Percentiles rank a stretch among this genome's conserved stretches.
These are phyloP conservation scores for Lucilia sericata DNA, from an alignment of 1,140 invertebrate species.

Conservation along the genomic window DNA sequence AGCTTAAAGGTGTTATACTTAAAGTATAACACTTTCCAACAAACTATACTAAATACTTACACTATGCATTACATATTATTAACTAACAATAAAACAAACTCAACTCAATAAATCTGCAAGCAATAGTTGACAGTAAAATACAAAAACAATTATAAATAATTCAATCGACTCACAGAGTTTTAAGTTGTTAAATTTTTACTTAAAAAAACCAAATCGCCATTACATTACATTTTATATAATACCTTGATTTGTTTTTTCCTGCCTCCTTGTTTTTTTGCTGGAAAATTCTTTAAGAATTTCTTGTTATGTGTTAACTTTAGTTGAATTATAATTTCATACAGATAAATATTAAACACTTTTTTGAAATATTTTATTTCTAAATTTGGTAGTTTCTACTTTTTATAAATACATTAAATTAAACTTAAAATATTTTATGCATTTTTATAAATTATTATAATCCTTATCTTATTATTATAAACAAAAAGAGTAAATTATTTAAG, in stretches of 20 bases:
- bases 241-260: not conserved
- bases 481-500: not conserved
- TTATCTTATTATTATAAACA: not conserved
- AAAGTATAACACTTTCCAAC: constrained; percentile 10
- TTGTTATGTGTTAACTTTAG: constrained; percentile 24
- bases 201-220: constrained; percentile 4
- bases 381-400: not conserved
- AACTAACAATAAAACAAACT: constrained; percentile 6
- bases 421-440: not conserved
- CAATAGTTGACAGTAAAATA: not conserved
- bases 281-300: constrained; percentile 18
- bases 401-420: not conserved
- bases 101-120: not conserved
- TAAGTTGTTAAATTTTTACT: not conserved
- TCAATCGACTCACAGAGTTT: not conserved
- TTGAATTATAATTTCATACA: not conserved
- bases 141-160: not conserved
- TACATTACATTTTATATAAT: not conserved
- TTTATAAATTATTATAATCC: not conserved
- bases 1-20: constrained; percentile 5
- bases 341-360: not conserved
- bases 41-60: not conserved
- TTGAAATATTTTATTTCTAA: not conserved
- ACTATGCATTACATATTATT: not conserved
- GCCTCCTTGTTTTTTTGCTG: not conserved